phyloP scores from a whole-genome alignment of 1,140 invertebrate genomes.

The Aphis craccivora region DNA sequence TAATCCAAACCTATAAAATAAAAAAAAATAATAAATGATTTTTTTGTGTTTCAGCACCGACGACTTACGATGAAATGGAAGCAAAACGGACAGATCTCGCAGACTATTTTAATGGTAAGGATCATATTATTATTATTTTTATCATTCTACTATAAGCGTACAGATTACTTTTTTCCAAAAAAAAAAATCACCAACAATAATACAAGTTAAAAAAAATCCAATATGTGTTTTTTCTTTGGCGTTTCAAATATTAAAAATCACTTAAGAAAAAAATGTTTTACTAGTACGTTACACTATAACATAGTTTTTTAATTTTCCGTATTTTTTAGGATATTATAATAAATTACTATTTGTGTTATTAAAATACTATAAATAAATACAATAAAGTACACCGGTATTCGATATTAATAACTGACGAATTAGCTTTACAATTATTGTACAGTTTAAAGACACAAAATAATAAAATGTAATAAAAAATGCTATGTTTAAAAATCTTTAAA shows the following conservation, averaged over 20 bases:
- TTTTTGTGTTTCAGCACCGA: constrained; percentile 56
- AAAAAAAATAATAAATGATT: background rate
- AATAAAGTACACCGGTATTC: too few species aligned
- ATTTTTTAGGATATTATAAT: background rate
- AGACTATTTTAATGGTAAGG: constrained; percentile 29
- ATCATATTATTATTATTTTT: background rate
- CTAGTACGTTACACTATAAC: background rate
- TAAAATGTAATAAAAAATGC: background rate
- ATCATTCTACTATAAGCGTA: background rate
- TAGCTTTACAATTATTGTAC: background rate
- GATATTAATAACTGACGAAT: background rate
- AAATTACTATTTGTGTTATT: background rate
- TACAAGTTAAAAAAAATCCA: background rate
- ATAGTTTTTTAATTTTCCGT: background rate
- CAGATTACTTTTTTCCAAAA: background rate
- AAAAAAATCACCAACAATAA: background rate
- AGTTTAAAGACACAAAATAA: background rate
- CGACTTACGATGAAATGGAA: constrained; percentile 62
- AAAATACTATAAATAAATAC: too few species aligned
- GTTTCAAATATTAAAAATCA: background rate
- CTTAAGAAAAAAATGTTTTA: background rate
- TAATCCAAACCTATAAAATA: background rate
- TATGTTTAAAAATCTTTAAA: background rate
- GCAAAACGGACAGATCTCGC: constrained; percentile 53
- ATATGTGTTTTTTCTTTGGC: background rate